phyloP scores from a whole-genome alignment of 2,888 invertebrate genomes.

The Diarsia dahlii region DNA sequence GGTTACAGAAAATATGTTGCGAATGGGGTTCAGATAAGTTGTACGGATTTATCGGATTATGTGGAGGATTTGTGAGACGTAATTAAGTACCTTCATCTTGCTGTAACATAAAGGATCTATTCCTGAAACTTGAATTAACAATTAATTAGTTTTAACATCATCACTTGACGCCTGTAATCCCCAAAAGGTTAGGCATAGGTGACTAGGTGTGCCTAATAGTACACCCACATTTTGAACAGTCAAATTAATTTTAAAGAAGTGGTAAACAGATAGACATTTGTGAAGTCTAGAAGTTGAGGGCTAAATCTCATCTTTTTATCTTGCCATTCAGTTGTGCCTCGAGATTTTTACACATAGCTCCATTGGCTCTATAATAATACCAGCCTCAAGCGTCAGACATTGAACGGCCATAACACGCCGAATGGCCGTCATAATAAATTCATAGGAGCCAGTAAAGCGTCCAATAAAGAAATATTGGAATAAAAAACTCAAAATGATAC shows the following conservation, averaged over 20 bases:
- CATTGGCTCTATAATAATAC: slow-evolving; percentile 32
- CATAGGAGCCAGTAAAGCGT: slow-evolving; percentile 40
- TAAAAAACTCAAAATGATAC: slow-evolving; percentile 37
- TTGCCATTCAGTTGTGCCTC: not conserved
- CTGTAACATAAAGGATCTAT: not conserved
- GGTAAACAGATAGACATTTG: not conserved
- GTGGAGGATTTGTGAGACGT: slow-evolving; percentile 3
- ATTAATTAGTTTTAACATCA: too few relatives aligned
- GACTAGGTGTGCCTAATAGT: too few relatives aligned
- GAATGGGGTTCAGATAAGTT: slow-evolving; percentile 10
- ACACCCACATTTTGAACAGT: too few relatives aligned
- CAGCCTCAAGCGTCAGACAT: slow-evolving; percentile 44
- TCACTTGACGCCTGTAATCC: too few relatives aligned
- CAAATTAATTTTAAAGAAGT: not conserved
- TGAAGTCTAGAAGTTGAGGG: not conserved
- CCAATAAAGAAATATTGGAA: slow-evolving; percentile 54
- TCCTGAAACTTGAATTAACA: not conserved
- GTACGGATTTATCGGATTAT: slow-evolving; percentile 14
- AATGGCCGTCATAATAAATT: slow-evolving; percentile 52
- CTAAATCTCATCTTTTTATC: not conserved
- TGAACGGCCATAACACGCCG: slow-evolving; percentile 38
- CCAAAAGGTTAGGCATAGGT: too few relatives aligned
- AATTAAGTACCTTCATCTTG: slow-evolving; percentile 15
- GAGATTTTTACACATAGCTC: slow-evolving; percentile 28
- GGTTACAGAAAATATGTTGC: slow-evolving; percentile 38